Evolutionary conservation across 2,797 vertebrate genomes (phyloP).

Genomic region (Fundulus diaphanus): DNA sequence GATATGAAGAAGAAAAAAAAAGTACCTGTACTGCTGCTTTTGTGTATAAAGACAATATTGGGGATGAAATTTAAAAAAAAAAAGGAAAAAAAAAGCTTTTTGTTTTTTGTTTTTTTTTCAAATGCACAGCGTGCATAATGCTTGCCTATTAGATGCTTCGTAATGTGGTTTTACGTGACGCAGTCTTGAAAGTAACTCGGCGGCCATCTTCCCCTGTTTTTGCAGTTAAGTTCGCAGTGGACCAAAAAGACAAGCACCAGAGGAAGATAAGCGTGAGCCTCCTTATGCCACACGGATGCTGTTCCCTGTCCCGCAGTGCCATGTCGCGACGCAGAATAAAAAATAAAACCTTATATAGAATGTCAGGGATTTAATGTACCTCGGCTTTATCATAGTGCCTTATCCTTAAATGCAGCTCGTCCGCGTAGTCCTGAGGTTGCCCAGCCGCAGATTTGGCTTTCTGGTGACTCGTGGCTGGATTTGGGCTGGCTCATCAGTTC

Average conservation of each 20-base stretch:
- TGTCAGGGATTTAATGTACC: slow-evolving; percentile 99
- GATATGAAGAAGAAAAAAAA: slow-evolving; percentile 48
- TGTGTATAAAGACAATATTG: slow-evolving; percentile 58
- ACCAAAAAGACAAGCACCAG: slow-evolving; percentile 78
- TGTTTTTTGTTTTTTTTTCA: slow-evolving; percentile 46
- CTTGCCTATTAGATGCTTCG: slow-evolving; percentile 69
- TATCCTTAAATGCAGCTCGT: slow-evolving; percentile 87
- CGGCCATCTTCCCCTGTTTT: slow-evolving; percentile 47
- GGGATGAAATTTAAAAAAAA: neutral
- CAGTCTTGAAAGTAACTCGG: slow-evolving; percentile 47
- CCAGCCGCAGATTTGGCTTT: slow-evolving; percentile 68
- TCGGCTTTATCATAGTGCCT: slow-evolving; percentile 99
- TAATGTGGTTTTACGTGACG: slow-evolving; percentile 49
- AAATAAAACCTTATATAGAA: slow-evolving; percentile 75
- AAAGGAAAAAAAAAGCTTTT: slow-evolving; percentile 41
- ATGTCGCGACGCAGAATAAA: slow-evolving; percentile 87
- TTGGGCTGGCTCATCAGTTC: slow-evolving; percentile 75
- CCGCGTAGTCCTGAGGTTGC: slow-evolving; percentile 61
- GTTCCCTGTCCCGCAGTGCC: slow-evolving; percentile 90
- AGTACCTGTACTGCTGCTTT: slow-evolving; percentile 67
- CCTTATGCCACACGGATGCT: slow-evolving; percentile 50
- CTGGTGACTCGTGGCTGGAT: slow-evolving; percentile 79
- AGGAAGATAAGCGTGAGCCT: slow-evolving; percentile 81
- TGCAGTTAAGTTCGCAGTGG: slow-evolving; percentile 64
- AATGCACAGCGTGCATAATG: slow-evolving; percentile 60